A percentile compares a stretch with the other conserved stretches of the same genome.
Evolutionary conservation across 2,797 vertebrate genomes (phyloP).

Genomic region (Cryptoprocta ferox): DNA sequence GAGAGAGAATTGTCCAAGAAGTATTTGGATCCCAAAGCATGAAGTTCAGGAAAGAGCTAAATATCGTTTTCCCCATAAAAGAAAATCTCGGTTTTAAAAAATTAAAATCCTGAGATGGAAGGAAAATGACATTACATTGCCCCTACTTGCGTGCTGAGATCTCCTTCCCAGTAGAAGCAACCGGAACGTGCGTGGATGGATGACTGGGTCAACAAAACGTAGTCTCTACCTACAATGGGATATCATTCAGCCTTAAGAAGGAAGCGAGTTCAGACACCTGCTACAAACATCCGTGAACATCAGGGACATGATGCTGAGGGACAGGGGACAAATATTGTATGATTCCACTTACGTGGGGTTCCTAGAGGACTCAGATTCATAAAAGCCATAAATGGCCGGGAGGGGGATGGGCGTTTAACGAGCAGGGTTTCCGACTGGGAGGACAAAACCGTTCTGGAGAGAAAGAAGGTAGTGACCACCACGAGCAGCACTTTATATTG

Average conservation of each 20-base stretch:
- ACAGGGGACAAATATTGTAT: not conserved
- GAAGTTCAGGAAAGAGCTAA: not conserved
- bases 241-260: not conserved
- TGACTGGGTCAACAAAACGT: not conserved
- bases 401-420: not conserved
- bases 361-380: not conserved
- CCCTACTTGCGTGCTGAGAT: not conserved
- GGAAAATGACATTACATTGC: not conserved
- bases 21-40: not conserved
- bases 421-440: not conserved
- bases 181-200: not conserved
- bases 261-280: not conserved
- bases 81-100: not conserved
- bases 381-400: not conserved
- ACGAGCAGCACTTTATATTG: not conserved
- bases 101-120: not conserved
- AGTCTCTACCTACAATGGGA: too few species aligned
- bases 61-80: not conserved
- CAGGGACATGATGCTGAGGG: not conserved
- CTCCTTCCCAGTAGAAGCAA: not conserved
- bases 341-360: not conserved
- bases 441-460: not conserved
- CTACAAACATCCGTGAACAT: too few species aligned
- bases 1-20: not conserved
- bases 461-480: not conserved